A percentile compares a stretch with the other conserved stretches of the same genome.
phyloP scores from a whole-genome alignment of 1,140 invertebrate species.

The Drosophila seguyi region DNA sequence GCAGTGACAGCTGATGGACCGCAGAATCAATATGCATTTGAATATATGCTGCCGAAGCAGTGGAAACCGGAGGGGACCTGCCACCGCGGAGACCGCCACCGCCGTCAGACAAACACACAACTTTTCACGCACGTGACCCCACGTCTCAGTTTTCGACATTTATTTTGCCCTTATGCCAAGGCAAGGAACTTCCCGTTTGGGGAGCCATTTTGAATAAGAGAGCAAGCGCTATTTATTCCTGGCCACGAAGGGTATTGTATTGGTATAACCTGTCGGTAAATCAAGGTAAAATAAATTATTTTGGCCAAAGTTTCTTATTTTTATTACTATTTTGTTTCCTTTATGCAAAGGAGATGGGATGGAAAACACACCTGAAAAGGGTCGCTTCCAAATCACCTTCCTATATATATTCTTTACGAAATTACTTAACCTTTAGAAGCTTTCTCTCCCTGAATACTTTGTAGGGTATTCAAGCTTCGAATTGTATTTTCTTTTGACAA shows the following conservation, averaged over 20 bases:
- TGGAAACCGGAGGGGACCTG: neutral
- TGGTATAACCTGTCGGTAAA: neutral
- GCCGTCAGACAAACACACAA: slow-evolving; percentile 38
- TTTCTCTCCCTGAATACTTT: neutral
- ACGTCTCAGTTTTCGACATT: slow-evolving; percentile 51
- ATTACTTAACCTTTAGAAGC: no score
- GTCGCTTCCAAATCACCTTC: neutral
- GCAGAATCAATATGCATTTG: slow-evolving; percentile 82
- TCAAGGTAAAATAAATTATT: slow-evolving; percentile 6
- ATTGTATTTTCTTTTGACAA: neutral
- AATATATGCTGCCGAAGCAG: slow-evolving; percentile 56
- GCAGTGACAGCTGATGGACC: slow-evolving; percentile 54
- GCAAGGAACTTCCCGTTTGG: slow-evolving; percentile 31
- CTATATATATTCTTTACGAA: no score
- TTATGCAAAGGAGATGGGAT: neutral
- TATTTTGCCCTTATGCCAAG: slow-evolving; percentile 31
- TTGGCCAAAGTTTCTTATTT: slow-evolving; percentile 4
- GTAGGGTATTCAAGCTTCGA: slow-evolving; percentile 16
- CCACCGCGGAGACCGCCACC: neutral
- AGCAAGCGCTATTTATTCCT: slow-evolving; percentile 39
- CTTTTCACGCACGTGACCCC: slow-evolving; percentile 66
- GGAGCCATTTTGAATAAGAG: slow-evolving; percentile 41
- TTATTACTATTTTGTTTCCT: neutral
- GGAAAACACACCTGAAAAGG: neutral
- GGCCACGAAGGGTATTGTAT: slow-evolving; percentile 13